Percentiles rank a stretch among this genome's conserved stretches.
phyloP scores from a whole-genome alignment of 2,113 vertebrate genomes.

The Seriola dumerili region DNA sequence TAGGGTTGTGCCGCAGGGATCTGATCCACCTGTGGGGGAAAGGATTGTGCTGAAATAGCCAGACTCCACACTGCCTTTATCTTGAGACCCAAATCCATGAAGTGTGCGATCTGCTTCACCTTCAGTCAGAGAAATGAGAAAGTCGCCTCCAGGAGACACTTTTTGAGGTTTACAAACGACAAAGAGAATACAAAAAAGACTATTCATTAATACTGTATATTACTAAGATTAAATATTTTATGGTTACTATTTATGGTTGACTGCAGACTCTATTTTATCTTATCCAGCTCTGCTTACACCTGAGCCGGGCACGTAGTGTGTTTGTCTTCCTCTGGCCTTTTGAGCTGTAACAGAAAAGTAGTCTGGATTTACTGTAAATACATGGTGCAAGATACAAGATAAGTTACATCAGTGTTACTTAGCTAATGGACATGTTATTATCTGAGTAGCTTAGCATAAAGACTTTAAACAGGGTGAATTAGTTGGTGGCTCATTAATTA shows the following conservation, averaged over 20 bases:
- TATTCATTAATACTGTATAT: conserved; percentile 28
- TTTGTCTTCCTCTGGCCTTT: conserved; percentile 15
- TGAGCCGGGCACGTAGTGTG: neutral
- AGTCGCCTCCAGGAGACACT: conserved; percentile 30
- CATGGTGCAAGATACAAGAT: neutral
- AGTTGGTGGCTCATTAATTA: neutral
- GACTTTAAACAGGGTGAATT: neutral
- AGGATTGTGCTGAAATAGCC: conserved; percentile 75
- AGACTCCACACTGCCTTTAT: conserved; percentile 68
- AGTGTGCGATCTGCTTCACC: conserved; percentile 50
- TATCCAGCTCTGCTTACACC: neutral
- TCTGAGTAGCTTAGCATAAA: neutral
- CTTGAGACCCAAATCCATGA: conserved; percentile 56
- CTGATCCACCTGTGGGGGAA: conserved; percentile 74
- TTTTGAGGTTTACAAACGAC: conserved; percentile 19
- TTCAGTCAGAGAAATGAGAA: conserved; percentile 56
- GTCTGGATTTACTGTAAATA: conserved; percentile 31
- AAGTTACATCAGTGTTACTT: neutral
- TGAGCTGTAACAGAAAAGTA: conserved; percentile 6
- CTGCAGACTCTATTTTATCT: neutral
- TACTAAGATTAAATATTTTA: conserved; percentile 11
- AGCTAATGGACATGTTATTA: neutral
- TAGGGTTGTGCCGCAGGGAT: conserved; percentile 71
- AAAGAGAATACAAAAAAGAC: neutral
- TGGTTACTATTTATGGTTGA: conserved; percentile 14